phyloP scores from a whole-genome alignment of 2,113 vertebrate genomes.

The Pandion haliaetus region DNA sequence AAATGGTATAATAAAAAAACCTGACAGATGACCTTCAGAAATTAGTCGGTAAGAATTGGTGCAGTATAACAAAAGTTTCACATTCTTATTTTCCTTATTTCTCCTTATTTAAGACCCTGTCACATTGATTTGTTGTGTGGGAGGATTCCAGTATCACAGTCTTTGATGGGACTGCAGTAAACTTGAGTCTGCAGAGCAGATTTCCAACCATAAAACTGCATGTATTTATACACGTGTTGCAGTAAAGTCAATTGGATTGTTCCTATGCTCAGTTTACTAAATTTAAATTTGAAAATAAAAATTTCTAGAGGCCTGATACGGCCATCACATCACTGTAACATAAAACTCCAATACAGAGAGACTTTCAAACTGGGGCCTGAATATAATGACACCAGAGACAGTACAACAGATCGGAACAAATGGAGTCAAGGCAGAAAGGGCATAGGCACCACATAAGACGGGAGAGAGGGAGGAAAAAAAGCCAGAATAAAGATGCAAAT shows the following conservation, averaged over 20 bases:
- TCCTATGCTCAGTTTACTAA: background rate
- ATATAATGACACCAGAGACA: background rate
- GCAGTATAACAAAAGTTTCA: background rate
- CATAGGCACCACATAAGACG: rapidly evolving
- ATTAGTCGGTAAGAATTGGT: background rate
- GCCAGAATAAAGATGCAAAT: background rate
- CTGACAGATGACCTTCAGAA: background rate
- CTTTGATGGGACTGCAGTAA: background rate
- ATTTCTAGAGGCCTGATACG: background rate
- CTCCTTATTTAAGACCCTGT: background rate
- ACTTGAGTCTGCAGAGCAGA: background rate
- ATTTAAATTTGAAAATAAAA: background rate
- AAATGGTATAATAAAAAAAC: background rate
- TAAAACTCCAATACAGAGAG: background rate
- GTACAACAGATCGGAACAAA: rapidly evolving
- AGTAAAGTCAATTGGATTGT: background rate
- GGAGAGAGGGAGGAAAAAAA: background rate
- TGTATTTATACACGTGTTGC: rapidly evolving
- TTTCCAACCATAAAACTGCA: background rate
- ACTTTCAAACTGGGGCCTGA: background rate
- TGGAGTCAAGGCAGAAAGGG: background rate
- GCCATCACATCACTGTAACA: background rate
- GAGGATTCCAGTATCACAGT: background rate
- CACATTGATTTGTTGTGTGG: background rate
- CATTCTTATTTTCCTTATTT: background rate